Conservation (phyloP, 2,888 invertebrate species). For the Flexamia atlantica region DNA sequence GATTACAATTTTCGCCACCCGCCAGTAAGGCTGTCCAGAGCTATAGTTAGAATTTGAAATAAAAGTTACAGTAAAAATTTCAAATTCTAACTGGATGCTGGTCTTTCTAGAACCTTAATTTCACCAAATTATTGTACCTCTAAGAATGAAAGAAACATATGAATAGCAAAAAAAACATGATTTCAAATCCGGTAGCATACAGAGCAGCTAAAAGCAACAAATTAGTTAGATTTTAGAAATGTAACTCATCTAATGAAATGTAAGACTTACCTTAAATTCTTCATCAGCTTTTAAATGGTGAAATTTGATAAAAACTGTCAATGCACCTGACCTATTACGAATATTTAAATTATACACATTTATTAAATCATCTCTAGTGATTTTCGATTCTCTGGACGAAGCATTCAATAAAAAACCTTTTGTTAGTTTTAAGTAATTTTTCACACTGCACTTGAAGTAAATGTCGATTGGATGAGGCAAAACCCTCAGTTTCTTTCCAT, state of each 20-base stretch:
- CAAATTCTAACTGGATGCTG: too few species aligned
- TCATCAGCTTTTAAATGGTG: background rate
- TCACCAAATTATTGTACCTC: too few species aligned
- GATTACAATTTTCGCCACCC: too few species aligned
- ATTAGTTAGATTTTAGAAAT: too few species aligned
- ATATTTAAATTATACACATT: background rate
- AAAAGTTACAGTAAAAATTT: too few species aligned
- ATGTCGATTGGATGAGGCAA: background rate
- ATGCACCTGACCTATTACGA: background rate
- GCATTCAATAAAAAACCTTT: background rate
- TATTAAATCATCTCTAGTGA: background rate
- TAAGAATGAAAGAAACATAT: too few species aligned
- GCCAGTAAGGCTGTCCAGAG: too few species aligned
- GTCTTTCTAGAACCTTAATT: too few species aligned
- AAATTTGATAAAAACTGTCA: background rate
- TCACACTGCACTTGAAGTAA: background rate
- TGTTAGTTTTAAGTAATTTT: background rate
- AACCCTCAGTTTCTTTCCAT: background rate
- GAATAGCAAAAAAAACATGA: too few species aligned
- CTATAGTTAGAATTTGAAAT: too few species aligned
- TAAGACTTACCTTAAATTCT: slow-evolving; percentile 1
- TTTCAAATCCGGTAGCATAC: too few species aligned
- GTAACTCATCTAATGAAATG: background rate
- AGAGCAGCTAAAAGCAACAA: too few species aligned
- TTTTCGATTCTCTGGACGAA: background rate